A percentile compares a stretch with the other conserved stretches of the same genome.
Evolutionary conservation across 2,797 vertebrate species (phyloP).

Genomic region (Acanthurus leucopareius): DNA sequence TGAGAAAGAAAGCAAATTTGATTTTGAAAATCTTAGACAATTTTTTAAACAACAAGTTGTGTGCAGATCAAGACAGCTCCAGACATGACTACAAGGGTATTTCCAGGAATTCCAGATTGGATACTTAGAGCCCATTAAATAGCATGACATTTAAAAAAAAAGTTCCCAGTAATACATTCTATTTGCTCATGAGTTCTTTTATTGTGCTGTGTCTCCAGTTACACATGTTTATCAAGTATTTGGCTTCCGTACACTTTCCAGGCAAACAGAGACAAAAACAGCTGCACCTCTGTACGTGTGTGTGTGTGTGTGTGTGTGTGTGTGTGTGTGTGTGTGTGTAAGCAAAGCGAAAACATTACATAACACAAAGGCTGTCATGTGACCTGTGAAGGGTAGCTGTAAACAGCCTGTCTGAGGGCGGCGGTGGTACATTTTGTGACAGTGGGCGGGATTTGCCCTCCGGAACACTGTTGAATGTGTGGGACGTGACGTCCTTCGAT

Average conservation of each 20-base stretch:
- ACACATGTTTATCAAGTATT: too few species aligned
- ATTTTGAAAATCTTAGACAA: background rate
- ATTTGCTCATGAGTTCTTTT: too few species aligned
- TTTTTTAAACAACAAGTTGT: background rate
- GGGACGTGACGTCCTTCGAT: slow-evolving; percentile 1
- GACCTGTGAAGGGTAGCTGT: background rate
- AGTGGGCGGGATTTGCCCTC: background rate
- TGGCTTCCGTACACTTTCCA: too few species aligned
- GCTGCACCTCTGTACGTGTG: background rate
- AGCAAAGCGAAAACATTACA: background rate
- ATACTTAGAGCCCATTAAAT: background rate
- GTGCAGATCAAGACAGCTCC: too few species aligned
- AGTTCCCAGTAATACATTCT: too few species aligned
- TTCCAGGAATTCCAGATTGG: too few species aligned
- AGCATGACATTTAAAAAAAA: too few species aligned
- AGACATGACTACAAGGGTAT: background rate
- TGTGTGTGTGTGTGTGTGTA: background rate
- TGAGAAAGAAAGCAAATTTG: background rate
- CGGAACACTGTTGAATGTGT: background rate
- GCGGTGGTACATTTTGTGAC: background rate
- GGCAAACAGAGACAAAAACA: background rate
- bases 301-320: background rate
- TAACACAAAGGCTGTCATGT: slow-evolving; percentile 37
- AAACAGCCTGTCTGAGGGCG: slow-evolving; percentile 1
- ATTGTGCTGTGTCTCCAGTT: too few species aligned